Evolutionary conservation across 2,888 invertebrate species (phyloP).

Genomic region (Callyntrura sp.): DNA sequence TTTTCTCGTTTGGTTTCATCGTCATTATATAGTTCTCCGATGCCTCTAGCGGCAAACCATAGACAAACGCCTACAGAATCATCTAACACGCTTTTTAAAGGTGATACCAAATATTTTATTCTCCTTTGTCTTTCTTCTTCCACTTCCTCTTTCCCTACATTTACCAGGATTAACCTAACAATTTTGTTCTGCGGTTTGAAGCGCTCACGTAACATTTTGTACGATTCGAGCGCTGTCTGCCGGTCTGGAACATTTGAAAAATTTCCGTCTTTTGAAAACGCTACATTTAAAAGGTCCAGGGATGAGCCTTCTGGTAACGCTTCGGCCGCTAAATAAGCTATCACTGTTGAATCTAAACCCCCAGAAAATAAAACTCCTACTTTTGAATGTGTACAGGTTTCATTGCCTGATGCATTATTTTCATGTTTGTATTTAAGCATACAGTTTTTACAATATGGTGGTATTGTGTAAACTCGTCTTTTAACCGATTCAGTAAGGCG

Average conservation of each 20-base stretch:
- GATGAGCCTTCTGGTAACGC: slow-evolving; percentile 88
- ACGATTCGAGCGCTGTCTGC: slow-evolving; percentile 78
- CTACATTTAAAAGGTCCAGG: slow-evolving; percentile 98
- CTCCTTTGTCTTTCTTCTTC: slow-evolving; percentile 87
- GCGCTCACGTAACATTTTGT: slow-evolving; percentile 72
- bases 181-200: slow-evolving; percentile 65
- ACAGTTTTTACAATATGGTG: slow-evolving; percentile 84
- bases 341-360: slow-evolving; percentile 97
- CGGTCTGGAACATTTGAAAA: slow-evolving; percentile 80
- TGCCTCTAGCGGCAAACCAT: slow-evolving; percentile 97
- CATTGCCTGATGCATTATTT: background rate
- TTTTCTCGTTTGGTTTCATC: slow-evolving; percentile 82
- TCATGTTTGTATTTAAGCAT: slow-evolving; percentile 41
- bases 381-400: slow-evolving; percentile 88
- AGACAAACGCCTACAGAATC: slow-evolving; percentile 98
- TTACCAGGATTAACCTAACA: slow-evolving; percentile 86
- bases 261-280: slow-evolving; percentile 87
- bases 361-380: slow-evolving; percentile 97
- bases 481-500: slow-evolving; percentile 84
- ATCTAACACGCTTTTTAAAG: slow-evolving; percentile 95
- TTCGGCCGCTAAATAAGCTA: slow-evolving; percentile 92
- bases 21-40: slow-evolving; percentile 85
- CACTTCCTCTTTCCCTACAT: slow-evolving; percentile 90
- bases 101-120: slow-evolving; percentile 93
- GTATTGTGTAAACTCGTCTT: slow-evolving; percentile 84